These are phyloP conservation scores for Resseliella maxima DNA, from an alignment of 2,888 invertebrate species.

Conservation along the genomic window DNA sequence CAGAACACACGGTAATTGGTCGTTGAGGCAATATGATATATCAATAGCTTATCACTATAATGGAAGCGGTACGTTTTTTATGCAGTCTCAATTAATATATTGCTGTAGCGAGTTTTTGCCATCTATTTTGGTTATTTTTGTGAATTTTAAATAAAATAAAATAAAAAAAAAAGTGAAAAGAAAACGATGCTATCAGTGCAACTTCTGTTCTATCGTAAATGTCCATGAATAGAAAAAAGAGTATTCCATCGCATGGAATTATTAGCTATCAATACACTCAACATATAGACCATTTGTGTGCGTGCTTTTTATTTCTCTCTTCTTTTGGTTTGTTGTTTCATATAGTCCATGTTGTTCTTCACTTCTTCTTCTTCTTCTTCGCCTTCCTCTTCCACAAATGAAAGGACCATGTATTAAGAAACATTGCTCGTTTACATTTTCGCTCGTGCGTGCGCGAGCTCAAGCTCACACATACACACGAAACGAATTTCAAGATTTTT, in stretches of 20 bases:
- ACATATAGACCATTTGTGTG: not conserved
- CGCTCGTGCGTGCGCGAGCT: not conserved
- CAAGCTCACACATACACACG: too few species aligned
- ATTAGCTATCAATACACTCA: conserved; percentile 14
- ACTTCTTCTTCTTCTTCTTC: not conserved
- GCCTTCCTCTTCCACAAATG: not conserved
- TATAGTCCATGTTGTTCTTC: not conserved
- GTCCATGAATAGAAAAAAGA: not conserved
- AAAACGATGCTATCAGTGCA: conserved; percentile 22
- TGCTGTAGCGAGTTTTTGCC: too few species aligned
- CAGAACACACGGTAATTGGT: not conserved
- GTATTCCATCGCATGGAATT: not conserved
- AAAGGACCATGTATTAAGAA: not conserved
- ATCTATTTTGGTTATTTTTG: not conserved
- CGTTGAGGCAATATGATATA: conserved; percentile 4
- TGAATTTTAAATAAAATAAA: not conserved
- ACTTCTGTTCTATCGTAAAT: not conserved
- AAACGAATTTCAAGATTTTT: too few species aligned
- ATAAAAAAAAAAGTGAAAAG: too few species aligned
- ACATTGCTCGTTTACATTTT: not conserved
- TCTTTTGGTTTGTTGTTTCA: too few species aligned
- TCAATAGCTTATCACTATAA: not conserved
- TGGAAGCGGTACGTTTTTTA: too few species aligned
- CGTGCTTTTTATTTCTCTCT: not conserved
- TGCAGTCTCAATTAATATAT: too few species aligned